Conservation (phyloP, 2,888 invertebrate genomes). For the Schizaphis graminum region DNA sequence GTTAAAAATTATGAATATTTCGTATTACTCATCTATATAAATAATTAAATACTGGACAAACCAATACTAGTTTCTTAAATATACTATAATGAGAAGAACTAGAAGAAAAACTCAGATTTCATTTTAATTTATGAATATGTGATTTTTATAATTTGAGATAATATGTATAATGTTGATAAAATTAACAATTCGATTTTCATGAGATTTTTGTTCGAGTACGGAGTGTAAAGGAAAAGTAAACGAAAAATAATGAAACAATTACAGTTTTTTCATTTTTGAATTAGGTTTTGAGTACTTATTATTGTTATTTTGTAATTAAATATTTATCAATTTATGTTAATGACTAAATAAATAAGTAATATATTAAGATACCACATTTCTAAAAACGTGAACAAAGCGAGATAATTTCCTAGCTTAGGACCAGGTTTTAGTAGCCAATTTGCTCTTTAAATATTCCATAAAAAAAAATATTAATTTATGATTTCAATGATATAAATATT, state of each 20-base stretch:
- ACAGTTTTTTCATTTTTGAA: not conserved
- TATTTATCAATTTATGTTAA: not conserved
- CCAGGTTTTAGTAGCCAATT: not conserved
- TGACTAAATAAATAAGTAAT: not conserved
- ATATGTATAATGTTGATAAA: not conserved
- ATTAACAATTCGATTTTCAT: not conserved
- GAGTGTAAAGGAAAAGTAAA: not conserved
- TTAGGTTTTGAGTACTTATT: not conserved
- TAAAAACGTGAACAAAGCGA: not conserved
- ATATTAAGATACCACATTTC: not conserved
- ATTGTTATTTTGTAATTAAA: not conserved
- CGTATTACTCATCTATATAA: not conserved
- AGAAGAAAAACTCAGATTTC: not conserved
- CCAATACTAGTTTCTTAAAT: not conserved
- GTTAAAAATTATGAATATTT: not conserved
- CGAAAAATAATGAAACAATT: not conserved
- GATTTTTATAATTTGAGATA: not conserved
- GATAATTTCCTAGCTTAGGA: not conserved
- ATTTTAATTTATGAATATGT: not conserved
- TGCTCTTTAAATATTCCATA: not conserved
- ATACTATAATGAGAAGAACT: not conserved
- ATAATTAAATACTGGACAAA: not conserved
- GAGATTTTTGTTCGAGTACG: not conserved
- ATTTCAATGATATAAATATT: not conserved
- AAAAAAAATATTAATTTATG: not conserved